Percentiles rank a stretch among this genome's conserved stretches.
These are phyloP conservation scores for mouse (Mus musculus) DNA, from an alignment of 2,113 vertebrate species.

Conservation along the genomic window DNA sequence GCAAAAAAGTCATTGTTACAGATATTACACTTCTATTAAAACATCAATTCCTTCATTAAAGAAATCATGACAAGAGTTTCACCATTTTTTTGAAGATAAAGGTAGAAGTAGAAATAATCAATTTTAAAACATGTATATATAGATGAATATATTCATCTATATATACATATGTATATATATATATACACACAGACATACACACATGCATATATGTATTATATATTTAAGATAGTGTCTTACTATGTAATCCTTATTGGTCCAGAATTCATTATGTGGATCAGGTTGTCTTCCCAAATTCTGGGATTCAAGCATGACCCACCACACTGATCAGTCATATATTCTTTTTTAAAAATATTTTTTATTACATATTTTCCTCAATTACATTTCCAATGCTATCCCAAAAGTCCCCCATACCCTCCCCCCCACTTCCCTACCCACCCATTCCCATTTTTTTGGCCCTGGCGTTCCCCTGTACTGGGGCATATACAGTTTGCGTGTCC, in stretches of 20 bases:
- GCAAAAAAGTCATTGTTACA: background rate
- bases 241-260: background rate
- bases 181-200: background rate
- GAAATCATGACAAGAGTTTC: background rate
- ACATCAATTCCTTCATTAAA: background rate
- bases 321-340: background rate
- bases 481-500: too few relatives aligned
- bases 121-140: background rate
- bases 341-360: background rate
- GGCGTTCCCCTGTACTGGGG: too few relatives aligned
- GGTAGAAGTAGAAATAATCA: background rate
- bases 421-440: too few relatives aligned
- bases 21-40: background rate
- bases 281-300: background rate
- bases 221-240: background rate
- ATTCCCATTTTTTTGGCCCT: too few relatives aligned
- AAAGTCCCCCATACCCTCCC: too few relatives aligned
- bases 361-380: too few relatives aligned
- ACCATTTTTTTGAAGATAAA: background rate
- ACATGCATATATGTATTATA: background rate
- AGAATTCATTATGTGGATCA: background rate
- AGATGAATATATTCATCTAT: background rate
- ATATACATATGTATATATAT: background rate
- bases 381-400: too few relatives aligned
- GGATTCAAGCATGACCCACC: background rate